Evolutionary conservation across 2,797 vertebrate genomes (phyloP).

Genomic region (Muscicapa striata): DNA sequence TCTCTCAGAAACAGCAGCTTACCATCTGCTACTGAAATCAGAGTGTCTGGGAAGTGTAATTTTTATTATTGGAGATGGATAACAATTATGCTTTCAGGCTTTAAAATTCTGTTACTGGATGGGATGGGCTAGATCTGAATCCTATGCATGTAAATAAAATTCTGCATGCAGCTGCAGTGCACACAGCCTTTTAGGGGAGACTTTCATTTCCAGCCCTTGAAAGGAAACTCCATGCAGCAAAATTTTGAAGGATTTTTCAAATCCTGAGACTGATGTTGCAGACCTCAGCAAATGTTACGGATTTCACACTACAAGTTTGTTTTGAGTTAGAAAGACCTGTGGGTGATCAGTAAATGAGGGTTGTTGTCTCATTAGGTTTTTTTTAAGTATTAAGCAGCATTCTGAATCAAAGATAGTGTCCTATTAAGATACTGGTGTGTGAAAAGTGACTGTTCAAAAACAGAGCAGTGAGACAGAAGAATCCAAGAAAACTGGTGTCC

Average conservation of each 20-base stretch:
- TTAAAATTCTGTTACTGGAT: not conserved
- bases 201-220: not conserved
- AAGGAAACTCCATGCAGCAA: not conserved
- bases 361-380: accelerated
- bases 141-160: not conserved
- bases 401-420: not conserved
- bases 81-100: slow-evolving; percentile 2
- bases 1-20: not conserved
- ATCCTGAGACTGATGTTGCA: not conserved
- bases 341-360: not conserved
- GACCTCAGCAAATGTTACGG: not conserved
- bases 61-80: slow-evolving; percentile 22
- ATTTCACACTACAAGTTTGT: not conserved
- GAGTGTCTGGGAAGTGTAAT: not conserved
- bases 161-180: not conserved
- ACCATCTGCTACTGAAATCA: slow-evolving; percentile 47
- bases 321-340: not conserved
- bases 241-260: not conserved
- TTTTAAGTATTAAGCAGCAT: not conserved
- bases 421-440: not conserved
- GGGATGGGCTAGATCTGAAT: not conserved
- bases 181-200: not conserved
- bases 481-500: not conserved
- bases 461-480: not conserved
- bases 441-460: not conserved